Evolutionary conservation across 2,888 invertebrate genomes (phyloP), one percentile per base, ranked within the genome.

Genomic region (Lepidocyrtoides sp.): DNA sequence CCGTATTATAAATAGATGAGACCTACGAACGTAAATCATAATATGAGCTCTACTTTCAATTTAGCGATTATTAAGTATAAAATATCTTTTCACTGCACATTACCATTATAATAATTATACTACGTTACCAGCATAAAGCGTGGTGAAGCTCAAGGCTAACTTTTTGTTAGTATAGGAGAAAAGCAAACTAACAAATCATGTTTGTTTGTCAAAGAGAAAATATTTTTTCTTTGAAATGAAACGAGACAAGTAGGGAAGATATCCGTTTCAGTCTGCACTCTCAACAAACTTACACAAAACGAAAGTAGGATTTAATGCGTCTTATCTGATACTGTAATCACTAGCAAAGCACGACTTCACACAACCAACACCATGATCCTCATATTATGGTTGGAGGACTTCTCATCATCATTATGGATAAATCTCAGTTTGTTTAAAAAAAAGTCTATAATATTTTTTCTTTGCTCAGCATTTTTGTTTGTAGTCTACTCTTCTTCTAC

Each of bases 311-410:
- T 86, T 85, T 54, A 44, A 60, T 77, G 60, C 14, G 48, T 32
- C 75, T 86, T 86, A 86, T 86, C 85, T 57, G 20, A 44, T 23
- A 75, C 57, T 60, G 36, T 36, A 51, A 87, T 87, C 87, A 79
- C 79, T 63, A n/a, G 26, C 17, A 29, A 17, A 79, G 87, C 87
- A 87, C 87, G 87, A 77, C 44, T 77, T 87, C 79, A 87, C 75
- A 87, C 8, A 44, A 29, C 57, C 26, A 66, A 17, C 54, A 51
- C n/a, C n/a, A n/a, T n/a, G n/a, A n/a, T n/a, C n/a, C n/a, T n/a
- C n/a, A n/a, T n/a, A n/a, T 60, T 32, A 36, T n/a, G n/a, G 10
- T 29, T n/a, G 7, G 41, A n/a, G 36, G 12, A 54, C 20, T 84
- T 29, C 17, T 66, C 83, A 20, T 82, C 48, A 60, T 60, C 60